phyloP scores from a whole-genome alignment of 2,113 vertebrate species.

The Opisthocomus hoazin region DNA sequence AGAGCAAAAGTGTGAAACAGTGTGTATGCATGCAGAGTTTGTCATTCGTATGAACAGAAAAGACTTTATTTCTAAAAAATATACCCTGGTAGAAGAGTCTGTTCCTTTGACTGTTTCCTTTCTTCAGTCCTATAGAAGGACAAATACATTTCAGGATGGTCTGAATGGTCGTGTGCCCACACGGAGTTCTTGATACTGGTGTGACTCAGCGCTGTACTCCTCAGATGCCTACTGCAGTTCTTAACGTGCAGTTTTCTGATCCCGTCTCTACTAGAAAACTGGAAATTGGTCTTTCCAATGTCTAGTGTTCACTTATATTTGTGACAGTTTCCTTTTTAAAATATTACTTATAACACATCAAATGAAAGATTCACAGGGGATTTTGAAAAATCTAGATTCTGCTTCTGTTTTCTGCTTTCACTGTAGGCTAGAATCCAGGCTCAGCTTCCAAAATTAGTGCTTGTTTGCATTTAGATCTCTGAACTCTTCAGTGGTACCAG shows the following conservation, averaged over 20 bases:
- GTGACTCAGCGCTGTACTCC: fast-evolving
- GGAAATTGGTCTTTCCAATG: background rate
- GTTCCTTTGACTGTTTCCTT: background rate
- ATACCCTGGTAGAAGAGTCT: background rate
- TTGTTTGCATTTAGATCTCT: background rate
- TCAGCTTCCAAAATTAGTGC: background rate
- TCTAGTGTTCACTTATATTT: background rate
- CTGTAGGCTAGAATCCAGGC: background rate
- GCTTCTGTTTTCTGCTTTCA: background rate
- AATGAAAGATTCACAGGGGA: background rate
- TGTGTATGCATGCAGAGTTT: fast-evolving
- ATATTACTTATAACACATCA: background rate
- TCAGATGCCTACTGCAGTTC: background rate
- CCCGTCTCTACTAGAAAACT: background rate
- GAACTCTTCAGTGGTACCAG: background rate
- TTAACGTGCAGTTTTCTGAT: background rate
- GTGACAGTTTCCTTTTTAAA: background rate
- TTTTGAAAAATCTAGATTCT: background rate
- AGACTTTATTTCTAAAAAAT: background rate
- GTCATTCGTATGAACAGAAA: background rate
- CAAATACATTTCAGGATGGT: background rate
- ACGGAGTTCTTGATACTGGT: background rate
- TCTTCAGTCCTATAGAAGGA: background rate
- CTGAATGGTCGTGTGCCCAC: background rate
- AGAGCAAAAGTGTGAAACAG: background rate